Percentiles rank a stretch among this genome's conserved stretches.
These are phyloP conservation scores for Ancistrus triradiatus DNA, from an alignment of 2,113 vertebrate genomes.

Conservation along the genomic window DNA sequence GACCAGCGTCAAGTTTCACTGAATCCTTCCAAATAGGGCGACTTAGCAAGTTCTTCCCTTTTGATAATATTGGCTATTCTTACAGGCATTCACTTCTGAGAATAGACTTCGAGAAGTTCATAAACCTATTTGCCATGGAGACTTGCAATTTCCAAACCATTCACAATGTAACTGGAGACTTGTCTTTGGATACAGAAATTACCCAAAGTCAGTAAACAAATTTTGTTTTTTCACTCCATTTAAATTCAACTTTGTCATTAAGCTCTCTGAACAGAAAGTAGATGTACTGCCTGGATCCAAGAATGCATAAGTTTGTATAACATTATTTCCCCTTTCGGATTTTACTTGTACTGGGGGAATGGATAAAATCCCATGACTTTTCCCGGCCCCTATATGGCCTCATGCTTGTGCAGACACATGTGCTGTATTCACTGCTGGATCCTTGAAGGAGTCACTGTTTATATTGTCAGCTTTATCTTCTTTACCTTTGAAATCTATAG, in stretches of 20 bases:
- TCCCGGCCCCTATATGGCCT: constrained; percentile 18
- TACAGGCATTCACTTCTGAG: too few relatives aligned
- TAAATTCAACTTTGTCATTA: background rate
- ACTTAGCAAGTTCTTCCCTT: too few relatives aligned
- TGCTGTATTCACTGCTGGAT: background rate
- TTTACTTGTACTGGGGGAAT: constrained; percentile 27
- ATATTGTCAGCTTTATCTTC: too few relatives aligned
- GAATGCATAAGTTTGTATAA: constrained; percentile 14
- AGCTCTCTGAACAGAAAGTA: constrained; percentile 19
- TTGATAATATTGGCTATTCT: too few relatives aligned
- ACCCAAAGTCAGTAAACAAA: too few relatives aligned
- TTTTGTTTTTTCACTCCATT: background rate
- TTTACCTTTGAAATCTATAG: background rate
- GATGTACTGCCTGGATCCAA: constrained; percentile 17
- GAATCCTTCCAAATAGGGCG: too few relatives aligned
- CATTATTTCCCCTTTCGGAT: background rate
- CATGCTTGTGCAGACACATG: constrained; percentile 12
- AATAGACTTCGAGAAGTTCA: too few relatives aligned
- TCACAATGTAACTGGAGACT: too few relatives aligned
- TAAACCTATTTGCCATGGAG: too few relatives aligned
- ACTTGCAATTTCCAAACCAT: too few relatives aligned
- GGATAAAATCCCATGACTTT: background rate
- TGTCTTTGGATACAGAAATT: too few relatives aligned
- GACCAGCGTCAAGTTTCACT: too few relatives aligned
- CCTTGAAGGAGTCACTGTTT: background rate